Percentiles rank a stretch among this genome's conserved stretches.
Conservation (phyloP, 2,797 vertebrate species). For the Apogon talboti region DNA sequence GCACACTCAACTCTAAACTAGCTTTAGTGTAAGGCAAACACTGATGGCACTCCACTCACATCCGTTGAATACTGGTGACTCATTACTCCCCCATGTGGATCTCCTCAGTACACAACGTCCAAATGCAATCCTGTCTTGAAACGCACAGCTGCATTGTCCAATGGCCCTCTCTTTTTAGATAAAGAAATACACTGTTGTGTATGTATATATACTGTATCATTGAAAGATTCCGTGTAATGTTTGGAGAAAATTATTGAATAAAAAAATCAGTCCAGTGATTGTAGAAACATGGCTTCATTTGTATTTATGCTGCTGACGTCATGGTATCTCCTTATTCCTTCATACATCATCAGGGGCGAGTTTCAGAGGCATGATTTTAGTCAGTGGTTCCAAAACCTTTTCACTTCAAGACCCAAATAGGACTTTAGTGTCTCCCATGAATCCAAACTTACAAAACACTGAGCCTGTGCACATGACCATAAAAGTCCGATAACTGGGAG, state of each 20-base stretch:
- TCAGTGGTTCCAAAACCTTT: too few species aligned
- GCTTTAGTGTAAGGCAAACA: conserved; percentile 68
- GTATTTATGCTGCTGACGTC: conserved; percentile 28
- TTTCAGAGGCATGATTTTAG: too few species aligned
- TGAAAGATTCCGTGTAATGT: conserved; percentile 86
- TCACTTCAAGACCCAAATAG: too few species aligned
- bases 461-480: too few species aligned
- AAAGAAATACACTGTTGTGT: conserved; percentile 83
- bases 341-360: too few species aligned
- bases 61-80: conserved; percentile 55
- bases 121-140: conserved; percentile 78
- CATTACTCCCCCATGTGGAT: conserved; percentile 58
- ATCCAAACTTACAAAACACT: too few species aligned
- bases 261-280: conserved; percentile 82
- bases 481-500: too few species aligned
- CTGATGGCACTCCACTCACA: conserved; percentile 60
- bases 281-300: conserved; percentile 56
- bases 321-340: too few species aligned
- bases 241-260: conserved; percentile 85
- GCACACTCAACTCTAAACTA: conserved; percentile 65
- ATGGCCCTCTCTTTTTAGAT: conserved; percentile 84
- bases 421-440: too few species aligned
- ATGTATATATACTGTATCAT: conserved; percentile 88
- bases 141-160: conserved; percentile 83
- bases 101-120: conserved; percentile 70